phyloP scores from a whole-genome alignment of 2,797 vertebrate species.

The Sciurus carolinensis region DNA sequence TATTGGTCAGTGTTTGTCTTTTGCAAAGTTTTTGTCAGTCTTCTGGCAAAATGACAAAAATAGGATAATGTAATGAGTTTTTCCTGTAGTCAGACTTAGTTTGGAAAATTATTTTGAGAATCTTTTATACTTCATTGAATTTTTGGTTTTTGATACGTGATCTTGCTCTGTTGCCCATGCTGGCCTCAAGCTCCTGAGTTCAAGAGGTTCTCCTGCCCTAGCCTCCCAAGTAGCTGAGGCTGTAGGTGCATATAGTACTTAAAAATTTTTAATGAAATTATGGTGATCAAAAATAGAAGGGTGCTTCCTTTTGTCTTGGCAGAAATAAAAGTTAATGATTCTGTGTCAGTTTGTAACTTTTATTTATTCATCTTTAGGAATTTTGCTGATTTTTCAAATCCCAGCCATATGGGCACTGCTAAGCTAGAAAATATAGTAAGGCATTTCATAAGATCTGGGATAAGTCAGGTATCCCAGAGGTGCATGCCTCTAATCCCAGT shows the following conservation, averaged over 20 bases:
- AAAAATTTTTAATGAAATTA: constrained; percentile 36
- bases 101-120: constrained; percentile 58
- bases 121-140: constrained; percentile 15
- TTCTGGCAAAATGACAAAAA: constrained; percentile 48
- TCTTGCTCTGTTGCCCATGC: not conserved
- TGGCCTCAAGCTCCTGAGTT: not conserved
- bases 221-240: not conserved
- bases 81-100: constrained; percentile 29
- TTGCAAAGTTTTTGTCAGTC: constrained; percentile 24
- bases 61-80: constrained; percentile 39
- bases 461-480: not conserved
- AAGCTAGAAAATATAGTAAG: constrained; percentile 60
- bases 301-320: constrained; percentile 12
- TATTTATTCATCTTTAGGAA: constrained; percentile 8
- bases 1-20: not conserved
- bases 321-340: constrained; percentile 45
- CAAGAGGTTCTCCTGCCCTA: not conserved
- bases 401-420: not conserved
- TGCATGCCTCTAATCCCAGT: no score
- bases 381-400: constrained; percentile 56
- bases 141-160: not conserved
- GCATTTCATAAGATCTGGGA: not conserved
- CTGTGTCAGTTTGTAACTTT: constrained; percentile 27
- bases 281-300: not conserved
- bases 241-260: not conserved